Conservation (phyloP, 2,888 invertebrate species). For the Acrobasis consociella region DNA sequence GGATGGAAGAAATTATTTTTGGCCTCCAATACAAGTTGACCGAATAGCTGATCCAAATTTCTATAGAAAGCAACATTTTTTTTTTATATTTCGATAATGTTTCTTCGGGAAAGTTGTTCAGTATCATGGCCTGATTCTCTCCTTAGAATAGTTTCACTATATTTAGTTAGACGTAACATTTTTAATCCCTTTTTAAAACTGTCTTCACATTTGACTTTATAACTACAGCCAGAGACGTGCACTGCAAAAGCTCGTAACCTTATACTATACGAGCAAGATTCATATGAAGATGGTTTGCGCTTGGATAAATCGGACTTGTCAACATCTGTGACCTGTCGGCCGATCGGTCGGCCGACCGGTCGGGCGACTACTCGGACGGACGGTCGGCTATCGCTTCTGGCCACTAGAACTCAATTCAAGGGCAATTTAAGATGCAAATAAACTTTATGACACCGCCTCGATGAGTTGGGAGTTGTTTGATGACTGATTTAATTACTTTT, state of each 20-base stretch:
- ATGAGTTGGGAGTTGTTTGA: not conserved
- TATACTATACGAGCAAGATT: not conserved
- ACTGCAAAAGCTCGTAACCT: not conserved
- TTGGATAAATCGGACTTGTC: not conserved
- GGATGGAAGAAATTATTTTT: too few relatives aligned
- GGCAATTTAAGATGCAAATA: slow-evolving; percentile 19
- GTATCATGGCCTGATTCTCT: too few relatives aligned
- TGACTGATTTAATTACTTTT: too few relatives aligned
- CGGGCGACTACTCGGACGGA: not conserved
- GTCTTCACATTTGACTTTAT: not conserved
- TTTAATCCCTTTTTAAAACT: too few relatives aligned
- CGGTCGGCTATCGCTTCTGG: not conserved
- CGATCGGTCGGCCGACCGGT: not conserved
- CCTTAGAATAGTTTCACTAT: too few relatives aligned
- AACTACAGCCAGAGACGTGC: not conserved
- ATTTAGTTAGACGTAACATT: too few relatives aligned
- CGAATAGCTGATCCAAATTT: too few relatives aligned
- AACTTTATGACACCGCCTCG: slow-evolving; percentile 12
- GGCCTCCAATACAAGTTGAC: too few relatives aligned
- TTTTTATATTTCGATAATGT: too few relatives aligned
- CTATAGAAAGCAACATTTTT: too few relatives aligned
- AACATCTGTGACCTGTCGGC: not conserved
- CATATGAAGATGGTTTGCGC: not conserved
- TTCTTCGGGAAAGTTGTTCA: too few relatives aligned
- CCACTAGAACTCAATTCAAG: not conserved